phyloP scores from a whole-genome alignment of 2,113 vertebrate species.

The Oryzias woworae region DNA sequence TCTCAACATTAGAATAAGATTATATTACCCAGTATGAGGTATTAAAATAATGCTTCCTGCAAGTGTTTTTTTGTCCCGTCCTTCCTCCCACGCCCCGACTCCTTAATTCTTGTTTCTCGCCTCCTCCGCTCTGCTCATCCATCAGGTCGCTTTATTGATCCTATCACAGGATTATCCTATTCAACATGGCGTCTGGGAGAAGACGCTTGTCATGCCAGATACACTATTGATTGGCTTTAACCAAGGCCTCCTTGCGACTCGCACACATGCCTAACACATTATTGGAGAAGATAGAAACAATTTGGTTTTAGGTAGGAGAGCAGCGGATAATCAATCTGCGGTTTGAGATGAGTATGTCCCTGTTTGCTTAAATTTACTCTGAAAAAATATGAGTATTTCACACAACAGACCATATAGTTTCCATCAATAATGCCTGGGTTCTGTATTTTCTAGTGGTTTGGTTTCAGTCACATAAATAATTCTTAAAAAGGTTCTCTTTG shows the following conservation, averaged over 20 bases:
- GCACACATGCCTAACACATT: conserved; percentile 10
- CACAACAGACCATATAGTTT: too few species aligned
- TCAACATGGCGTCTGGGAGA: conserved; percentile 71
- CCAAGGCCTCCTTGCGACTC: conserved; percentile 45
- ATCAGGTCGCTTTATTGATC: conserved; percentile 70
- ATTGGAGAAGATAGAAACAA: conserved; percentile 27
- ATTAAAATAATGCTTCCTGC: too few species aligned
- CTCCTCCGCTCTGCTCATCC: conserved; percentile 48
- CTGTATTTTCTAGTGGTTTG: too few species aligned
- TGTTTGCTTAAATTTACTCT: not conserved
- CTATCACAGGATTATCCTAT: conserved; percentile 71
- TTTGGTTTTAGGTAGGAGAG: conserved; percentile 12
- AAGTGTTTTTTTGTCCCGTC: conserved; percentile 10
- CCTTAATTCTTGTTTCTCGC: conserved; percentile 21
- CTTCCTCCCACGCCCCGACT: conserved; percentile 13
- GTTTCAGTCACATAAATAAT: too few species aligned
- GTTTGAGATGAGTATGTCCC: conserved; percentile 2
- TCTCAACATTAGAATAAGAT: conserved; percentile 21
- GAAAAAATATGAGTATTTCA: too few species aligned
- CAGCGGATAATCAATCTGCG: conserved; percentile 15
- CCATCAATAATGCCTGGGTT: too few species aligned
- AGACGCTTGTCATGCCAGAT: conserved; percentile 65
- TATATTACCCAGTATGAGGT: conserved; percentile 29
- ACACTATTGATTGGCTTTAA: conserved; percentile 76
- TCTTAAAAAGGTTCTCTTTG: conserved; percentile 1